These are phyloP conservation scores for Carollia perspicillata DNA, from an alignment of 2,113 vertebrate species.

Conservation along the genomic window DNA sequence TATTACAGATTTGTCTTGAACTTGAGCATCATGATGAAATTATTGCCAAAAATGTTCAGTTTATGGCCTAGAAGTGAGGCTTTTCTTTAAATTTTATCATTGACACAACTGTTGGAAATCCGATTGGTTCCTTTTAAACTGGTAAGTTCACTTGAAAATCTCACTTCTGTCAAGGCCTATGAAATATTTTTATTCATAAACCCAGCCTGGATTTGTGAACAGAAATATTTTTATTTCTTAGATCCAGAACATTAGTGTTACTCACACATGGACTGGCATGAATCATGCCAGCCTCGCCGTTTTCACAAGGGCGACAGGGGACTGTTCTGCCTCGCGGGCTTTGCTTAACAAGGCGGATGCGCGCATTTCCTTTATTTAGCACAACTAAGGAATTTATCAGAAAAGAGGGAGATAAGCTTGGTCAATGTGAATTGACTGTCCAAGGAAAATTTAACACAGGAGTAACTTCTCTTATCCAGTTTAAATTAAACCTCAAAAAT, in stretches of 20 bases:
- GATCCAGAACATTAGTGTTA: background rate
- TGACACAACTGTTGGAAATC: background rate
- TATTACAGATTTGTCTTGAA: background rate
- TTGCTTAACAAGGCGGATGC: background rate
- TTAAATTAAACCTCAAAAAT: background rate
- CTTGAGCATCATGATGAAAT: background rate
- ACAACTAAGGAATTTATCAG: background rate
- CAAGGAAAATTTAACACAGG: background rate
- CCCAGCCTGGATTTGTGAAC: background rate
- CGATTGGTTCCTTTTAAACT: background rate
- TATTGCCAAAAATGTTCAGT: background rate
- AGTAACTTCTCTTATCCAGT: background rate
- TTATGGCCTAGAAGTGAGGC: rapidly evolving
- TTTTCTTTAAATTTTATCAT: background rate
- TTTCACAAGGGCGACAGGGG: background rate
- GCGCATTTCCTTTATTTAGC: background rate
- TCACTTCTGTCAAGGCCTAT: background rate
- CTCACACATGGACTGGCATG: background rate
- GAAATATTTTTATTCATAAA: background rate
- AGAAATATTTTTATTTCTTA: background rate
- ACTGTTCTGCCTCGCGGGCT: background rate
- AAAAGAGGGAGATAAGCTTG: background rate
- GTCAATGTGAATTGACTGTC: background rate
- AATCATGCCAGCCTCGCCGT: background rate
- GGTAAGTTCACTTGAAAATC: background rate